phyloP scores from a whole-genome alignment of 1,140 invertebrate species.

The Trissolcus basalis region DNA sequence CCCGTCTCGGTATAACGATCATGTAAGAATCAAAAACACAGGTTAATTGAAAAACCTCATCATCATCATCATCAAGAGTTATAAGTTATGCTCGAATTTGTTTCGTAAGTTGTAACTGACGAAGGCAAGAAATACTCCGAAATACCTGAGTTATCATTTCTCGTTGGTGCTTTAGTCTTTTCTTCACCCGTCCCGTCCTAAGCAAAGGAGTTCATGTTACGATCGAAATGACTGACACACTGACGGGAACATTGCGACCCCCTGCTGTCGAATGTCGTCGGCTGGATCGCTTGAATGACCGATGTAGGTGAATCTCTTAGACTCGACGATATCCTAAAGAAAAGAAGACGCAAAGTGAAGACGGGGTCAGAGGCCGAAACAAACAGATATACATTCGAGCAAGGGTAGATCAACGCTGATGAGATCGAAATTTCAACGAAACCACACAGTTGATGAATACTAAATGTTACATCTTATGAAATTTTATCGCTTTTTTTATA shows the following conservation, averaged over 20 bases:
- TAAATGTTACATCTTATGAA: too few species aligned
- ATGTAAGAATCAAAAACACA: conserved; percentile 24
- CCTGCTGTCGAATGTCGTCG: conserved; percentile 72
- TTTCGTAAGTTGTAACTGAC: conserved; percentile 33
- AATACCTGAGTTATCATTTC: conserved; percentile 63
- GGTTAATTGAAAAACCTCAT: conserved; percentile 35
- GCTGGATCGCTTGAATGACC: conserved; percentile 67
- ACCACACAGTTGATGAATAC: too few species aligned
- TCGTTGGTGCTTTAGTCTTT: conserved; percentile 50
- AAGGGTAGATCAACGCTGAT: conserved; percentile 3
- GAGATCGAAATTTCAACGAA: too few species aligned
- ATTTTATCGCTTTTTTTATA: too few species aligned
- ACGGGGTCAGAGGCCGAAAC: conserved; percentile 39
- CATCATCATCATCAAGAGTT: conserved; percentile 4
- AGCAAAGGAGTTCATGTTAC: conserved; percentile 65
- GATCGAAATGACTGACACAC: conserved; percentile 72
- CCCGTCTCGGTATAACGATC: neutral
- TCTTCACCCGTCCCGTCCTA: conserved; percentile 52
- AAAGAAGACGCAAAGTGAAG: conserved; percentile 37
- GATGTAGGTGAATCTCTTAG: conserved; percentile 68
- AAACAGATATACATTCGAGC: conserved; percentile 25
- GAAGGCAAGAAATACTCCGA: conserved; percentile 49
- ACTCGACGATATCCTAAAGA: conserved; percentile 32
- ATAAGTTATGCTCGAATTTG: conserved; percentile 40
- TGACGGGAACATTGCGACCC: conserved; percentile 72